Evolutionary conservation across 2,797 vertebrate genomes (phyloP).

Genomic region (Pogonophryne albipinna): DNA sequence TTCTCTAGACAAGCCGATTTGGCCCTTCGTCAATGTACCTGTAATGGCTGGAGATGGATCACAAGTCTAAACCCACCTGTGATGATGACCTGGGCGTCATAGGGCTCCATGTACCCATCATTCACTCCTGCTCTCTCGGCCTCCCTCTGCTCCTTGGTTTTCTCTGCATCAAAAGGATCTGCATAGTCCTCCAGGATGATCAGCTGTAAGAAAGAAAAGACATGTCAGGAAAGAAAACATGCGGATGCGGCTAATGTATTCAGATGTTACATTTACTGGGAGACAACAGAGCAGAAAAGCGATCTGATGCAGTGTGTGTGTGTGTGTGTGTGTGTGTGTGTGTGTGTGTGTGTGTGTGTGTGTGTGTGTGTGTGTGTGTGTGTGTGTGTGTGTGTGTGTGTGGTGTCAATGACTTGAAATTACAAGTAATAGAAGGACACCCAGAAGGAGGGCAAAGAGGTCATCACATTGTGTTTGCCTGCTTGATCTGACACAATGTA

Average conservation of each 20-base stretch:
- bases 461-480: constrained; percentile 71
- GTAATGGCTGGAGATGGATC: background rate
- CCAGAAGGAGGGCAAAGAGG: constrained; percentile 75
- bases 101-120: constrained; percentile 98
- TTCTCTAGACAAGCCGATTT: background rate
- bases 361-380: too few species aligned
- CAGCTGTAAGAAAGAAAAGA: constrained; percentile 80
- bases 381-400: too few species aligned
- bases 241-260: constrained; percentile 12
- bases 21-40: background rate
- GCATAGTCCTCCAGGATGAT: constrained; percentile 97
- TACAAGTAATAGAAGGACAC: constrained; percentile 56
- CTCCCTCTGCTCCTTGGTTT: constrained; percentile 92
- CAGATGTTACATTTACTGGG: constrained; percentile 29
- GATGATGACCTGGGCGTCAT: constrained; percentile 97
- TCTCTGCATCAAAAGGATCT: constrained; percentile 94
- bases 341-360: constrained; percentile 32
- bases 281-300: constrained; percentile 31
- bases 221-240: constrained; percentile 4
- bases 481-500: constrained; percentile 75
- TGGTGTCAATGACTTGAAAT: constrained; percentile 56
- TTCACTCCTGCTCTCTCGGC: constrained; percentile 93
- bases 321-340: constrained; percentile 28
- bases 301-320: constrained; percentile 35
- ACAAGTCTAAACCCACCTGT: constrained; percentile 86